Base-by-base conservation (phyloP, 2,797 vertebrate genomes). In the Uromys caudimaculatus region DNA sequence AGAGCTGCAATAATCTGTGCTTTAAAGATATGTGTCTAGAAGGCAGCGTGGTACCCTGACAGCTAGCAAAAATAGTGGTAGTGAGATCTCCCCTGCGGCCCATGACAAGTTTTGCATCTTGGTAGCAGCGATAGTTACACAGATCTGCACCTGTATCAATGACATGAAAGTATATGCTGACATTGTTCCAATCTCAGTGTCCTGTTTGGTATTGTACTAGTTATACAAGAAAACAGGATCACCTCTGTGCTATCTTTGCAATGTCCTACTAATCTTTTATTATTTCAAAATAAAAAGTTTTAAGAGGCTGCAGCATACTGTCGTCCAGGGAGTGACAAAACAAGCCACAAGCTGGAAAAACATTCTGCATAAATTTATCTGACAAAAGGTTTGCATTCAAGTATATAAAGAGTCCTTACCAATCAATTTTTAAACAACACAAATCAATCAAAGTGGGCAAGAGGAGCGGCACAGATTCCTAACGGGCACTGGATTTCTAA, bases 371-470 rank as follows among this genome's bases (percentile, higher is more conserved):
- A 52, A 60, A 62, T 78, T 97, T 95, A 41, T 95, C 54, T 78
- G 35, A 88, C 62, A 92, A 41, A 75, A 19, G 38, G 27, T 56
- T 91, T 12, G 21, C 29, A 50, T 69, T 35, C 69, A 92, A 94
- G 60, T 67, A 82, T 38, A 19, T 67, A 75, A 93, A 76, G 2
- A 44, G 35, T 56, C 44, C 27, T 81, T 78, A 56, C 16, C 77
- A 89, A 71, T 88, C 89, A 85, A 23, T n/a, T 56, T 79, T 77
- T 27, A 91, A 94, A 93, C 3, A 93, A 91, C 62, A 58, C 32
- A 78, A 81, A 29, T 89, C 82, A 85, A 73, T 96, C 75, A 76
- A 93, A 91, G 77, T 23, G 17, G 69, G 54, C 58, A 83, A 90
- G 92, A 90, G 23, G 60, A 27, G 38, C 81, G 38, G 90, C 3